Evolutionary conservation across 2,113 vertebrate species (phyloP).

Genomic region (Myotis yumanensis): DNA sequence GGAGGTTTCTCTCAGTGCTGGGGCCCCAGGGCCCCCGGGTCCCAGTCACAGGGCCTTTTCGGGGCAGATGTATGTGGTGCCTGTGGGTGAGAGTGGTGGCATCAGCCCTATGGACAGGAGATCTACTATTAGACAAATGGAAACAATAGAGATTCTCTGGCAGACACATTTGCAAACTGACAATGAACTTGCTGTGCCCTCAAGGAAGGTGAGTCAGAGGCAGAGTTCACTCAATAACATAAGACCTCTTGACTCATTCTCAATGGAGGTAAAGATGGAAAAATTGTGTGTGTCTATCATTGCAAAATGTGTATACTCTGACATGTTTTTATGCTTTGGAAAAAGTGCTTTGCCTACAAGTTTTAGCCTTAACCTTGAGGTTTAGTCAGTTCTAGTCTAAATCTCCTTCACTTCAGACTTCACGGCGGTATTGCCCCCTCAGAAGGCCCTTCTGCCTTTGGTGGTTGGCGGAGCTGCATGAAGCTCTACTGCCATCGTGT

Average conservation of each 20-base stretch:
- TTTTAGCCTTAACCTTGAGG: not conserved
- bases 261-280: not conserved
- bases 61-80: rapidly evolving
- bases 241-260: not conserved
- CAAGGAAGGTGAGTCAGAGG: not conserved
- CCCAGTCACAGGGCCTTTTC: rapidly evolving
- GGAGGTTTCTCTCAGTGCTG: rapidly evolving
- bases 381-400: not conserved
- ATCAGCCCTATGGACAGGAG: rapidly evolving
- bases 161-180: not conserved
- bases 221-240: not conserved
- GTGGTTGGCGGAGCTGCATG: not conserved
- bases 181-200: not conserved
- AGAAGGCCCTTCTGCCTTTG: rapidly evolving
- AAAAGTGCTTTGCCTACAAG: not conserved
- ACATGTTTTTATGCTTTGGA: not conserved
- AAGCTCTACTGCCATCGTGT: conserved; percentile 58
- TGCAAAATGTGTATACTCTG: not conserved
- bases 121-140: not conserved
- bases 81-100: not conserved
- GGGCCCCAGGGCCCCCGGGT: rapidly evolving
- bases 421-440: rapidly evolving
- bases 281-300: not conserved
- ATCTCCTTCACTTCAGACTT: no score
- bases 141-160: not conserved